A percentile compares a stretch with the other conserved stretches of the same genome.
phyloP scores from a whole-genome alignment of 2,888 invertebrate genomes.

The Tetragnatha montana region DNA sequence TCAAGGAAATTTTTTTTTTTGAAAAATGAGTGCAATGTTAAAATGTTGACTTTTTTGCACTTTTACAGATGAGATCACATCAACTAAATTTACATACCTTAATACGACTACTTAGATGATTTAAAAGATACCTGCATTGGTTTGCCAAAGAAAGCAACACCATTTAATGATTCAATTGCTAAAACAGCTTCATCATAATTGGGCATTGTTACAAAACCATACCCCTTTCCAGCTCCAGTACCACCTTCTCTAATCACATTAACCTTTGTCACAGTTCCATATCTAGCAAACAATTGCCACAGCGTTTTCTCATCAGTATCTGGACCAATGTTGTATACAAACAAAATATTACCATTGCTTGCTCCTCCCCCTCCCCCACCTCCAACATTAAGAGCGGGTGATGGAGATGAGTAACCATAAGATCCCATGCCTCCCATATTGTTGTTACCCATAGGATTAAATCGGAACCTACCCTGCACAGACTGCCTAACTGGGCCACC shows the following conservation, averaged over 20 bases:
- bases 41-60: background rate
- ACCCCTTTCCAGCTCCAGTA: slow-evolving; percentile 75
- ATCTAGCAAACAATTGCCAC: slow-evolving; percentile 76
- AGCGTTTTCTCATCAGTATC: slow-evolving; percentile 76
- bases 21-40: background rate
- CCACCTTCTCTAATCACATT: slow-evolving; percentile 76
- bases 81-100: background rate
- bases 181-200: slow-evolving; percentile 76
- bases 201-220: slow-evolving; percentile 77
- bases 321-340: slow-evolving; percentile 77
- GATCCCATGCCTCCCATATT: slow-evolving; percentile 44
- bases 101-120: slow-evolving; percentile 56
- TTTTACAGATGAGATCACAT: background rate
- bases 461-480: slow-evolving; percentile 63
- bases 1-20: background rate
- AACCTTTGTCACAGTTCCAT: slow-evolving; percentile 76
- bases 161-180: slow-evolving; percentile 76
- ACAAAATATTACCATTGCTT: slow-evolving; percentile 74
- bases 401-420: slow-evolving; percentile 28
- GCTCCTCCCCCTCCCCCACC: too few relatives aligned
- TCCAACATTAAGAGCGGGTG: slow-evolving; percentile 38
- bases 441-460: slow-evolving; percentile 62
- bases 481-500: slow-evolving; percentile 66
- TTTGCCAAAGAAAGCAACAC: slow-evolving; percentile 74
- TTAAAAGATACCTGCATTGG: slow-evolving; percentile 76